Conservation (phyloP, 2,888 invertebrate species). For the Parthenolecanium corni region DNA sequence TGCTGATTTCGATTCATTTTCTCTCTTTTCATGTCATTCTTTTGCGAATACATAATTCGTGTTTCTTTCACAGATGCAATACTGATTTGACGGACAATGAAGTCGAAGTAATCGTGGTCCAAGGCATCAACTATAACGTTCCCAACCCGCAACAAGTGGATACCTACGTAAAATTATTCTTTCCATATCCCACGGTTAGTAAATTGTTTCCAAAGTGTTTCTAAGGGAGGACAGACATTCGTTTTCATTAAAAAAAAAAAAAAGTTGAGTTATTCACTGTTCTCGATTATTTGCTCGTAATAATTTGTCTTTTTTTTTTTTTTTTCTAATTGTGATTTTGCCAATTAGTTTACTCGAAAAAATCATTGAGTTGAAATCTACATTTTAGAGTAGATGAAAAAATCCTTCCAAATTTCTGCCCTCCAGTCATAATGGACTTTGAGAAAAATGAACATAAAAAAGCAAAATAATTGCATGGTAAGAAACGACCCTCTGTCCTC, state of each 20-base stretch:
- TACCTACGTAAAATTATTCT: conserved; percentile 85
- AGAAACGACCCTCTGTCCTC: not conserved
- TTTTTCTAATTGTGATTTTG: not conserved
- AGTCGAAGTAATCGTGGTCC: conserved; percentile 69
- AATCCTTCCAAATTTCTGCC: too few relatives aligned
- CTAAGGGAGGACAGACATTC: not conserved
- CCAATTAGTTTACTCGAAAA: too few relatives aligned
- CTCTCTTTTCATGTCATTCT: not conserved
- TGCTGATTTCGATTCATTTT: not conserved
- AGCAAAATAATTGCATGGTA: too few relatives aligned
- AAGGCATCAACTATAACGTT: conserved; percentile 78
- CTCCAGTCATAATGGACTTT: too few relatives aligned
- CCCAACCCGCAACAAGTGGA: conserved; percentile 76
- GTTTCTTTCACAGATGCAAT: conserved; percentile 51
- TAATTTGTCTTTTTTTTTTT: not conserved
- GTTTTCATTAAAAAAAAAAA: not conserved
- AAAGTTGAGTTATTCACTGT: not conserved
- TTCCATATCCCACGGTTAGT: conserved; percentile 75
- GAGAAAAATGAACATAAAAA: too few relatives aligned
- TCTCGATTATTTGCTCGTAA: not conserved
- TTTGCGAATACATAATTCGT: not conserved
- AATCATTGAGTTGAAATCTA: too few relatives aligned
- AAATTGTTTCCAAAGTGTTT: too few relatives aligned
- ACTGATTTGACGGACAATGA: conserved; percentile 89
- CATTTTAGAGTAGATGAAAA: too few relatives aligned